A percentile compares a stretch with the other conserved stretches of the same genome.
phyloP scores from a whole-genome alignment of 2,888 invertebrate species.

The Cataglyphis albicans region DNA sequence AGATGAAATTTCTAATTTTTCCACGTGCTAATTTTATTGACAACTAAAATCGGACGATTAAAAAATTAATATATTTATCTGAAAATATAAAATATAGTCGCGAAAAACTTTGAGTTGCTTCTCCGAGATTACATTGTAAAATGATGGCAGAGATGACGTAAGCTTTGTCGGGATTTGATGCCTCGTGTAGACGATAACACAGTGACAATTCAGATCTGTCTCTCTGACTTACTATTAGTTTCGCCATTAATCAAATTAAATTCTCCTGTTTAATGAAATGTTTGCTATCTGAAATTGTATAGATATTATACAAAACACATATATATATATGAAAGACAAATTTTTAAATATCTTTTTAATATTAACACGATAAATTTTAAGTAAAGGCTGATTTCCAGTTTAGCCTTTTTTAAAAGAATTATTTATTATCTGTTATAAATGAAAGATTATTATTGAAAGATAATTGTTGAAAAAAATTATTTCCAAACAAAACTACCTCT shows the following conservation, averaged over 20 bases:
- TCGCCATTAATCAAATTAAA: neutral
- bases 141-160: neutral
- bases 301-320: neutral
- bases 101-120: neutral
- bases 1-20: neutral
- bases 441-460: neutral
- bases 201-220: conserved; percentile 12
- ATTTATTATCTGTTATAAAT: conserved; percentile 35
- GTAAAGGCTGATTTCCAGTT: neutral
- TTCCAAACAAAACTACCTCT: neutral
- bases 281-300: neutral
- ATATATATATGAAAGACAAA: neutral
- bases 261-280: neutral
- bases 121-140: neutral
- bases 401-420: neutral
- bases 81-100: neutral
- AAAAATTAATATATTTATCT: neutral
- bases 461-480: conserved; percentile 21
- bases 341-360: neutral
- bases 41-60: neutral
- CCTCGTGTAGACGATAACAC: neutral
- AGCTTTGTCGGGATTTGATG: neutral
- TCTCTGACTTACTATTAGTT: neutral
- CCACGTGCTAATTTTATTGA: neutral
- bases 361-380: neutral